A percentile compares a stretch with the other conserved stretches of the same genome.
Evolutionary conservation across 30 jellyfish, hydroid and myxozoan species (phyloP).

Genomic region (Catostylus mosaicus): DNA sequence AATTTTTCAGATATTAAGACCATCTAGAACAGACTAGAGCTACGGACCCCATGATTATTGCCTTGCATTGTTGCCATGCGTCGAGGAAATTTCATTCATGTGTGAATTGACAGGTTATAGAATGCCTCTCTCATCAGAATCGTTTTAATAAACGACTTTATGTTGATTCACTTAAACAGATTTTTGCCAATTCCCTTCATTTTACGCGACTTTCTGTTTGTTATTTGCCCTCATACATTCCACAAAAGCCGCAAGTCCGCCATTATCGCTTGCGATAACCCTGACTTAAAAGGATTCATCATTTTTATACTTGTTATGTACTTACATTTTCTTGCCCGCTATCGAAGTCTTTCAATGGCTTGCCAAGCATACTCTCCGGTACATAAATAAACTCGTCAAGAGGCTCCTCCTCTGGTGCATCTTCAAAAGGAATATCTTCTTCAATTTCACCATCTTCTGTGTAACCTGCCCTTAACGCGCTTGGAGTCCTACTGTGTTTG

Average conservation of each 20-base stretch:
- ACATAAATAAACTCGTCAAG: slow-evolving; percentile 74
- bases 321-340: slow-evolving; percentile 95
- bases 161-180: slow-evolving; percentile 22
- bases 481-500: slow-evolving; percentile 82
- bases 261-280: background rate
- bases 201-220: slow-evolving; percentile 34
- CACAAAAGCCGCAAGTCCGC: slow-evolving; percentile 35
- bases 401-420: slow-evolving; percentile 70
- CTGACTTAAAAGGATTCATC: background rate
- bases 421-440: slow-evolving; percentile 48
- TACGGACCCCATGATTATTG: no score
- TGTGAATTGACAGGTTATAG: background rate
- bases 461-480: slow-evolving; percentile 67
- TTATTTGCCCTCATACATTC: slow-evolving; percentile 2
- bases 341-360: slow-evolving; percentile 94
- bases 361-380: slow-evolving; percentile 97
- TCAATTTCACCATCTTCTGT: slow-evolving; percentile 68
- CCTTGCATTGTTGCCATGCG: no score
- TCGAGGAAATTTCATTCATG: background rate
- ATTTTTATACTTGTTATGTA: background rate
- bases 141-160: background rate
- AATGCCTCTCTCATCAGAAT: background rate
- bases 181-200: background rate
- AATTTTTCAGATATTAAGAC: no score
- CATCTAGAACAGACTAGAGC: no score